Evolutionary conservation across 2,888 invertebrate species (phyloP), one percentile per base, ranked within the genome.

Genomic region (Seira ritae): DNA sequence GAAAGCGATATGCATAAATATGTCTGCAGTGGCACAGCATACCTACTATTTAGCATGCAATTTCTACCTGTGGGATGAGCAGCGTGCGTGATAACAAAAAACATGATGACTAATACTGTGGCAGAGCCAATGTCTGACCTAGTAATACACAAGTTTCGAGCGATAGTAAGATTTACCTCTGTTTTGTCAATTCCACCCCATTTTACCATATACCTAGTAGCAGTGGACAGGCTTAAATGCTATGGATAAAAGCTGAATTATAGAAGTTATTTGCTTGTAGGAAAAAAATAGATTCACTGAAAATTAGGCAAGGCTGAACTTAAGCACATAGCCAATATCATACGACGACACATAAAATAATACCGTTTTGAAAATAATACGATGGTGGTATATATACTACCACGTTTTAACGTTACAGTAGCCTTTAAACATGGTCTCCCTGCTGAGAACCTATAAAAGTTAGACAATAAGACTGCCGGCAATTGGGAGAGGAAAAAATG

Each of bases 51-150:
- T 31, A 8, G 31, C 31, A 8, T 31, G 31, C 55, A 12, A 17
- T 55, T 55, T 55, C 12, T 55, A 55, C 62, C 12, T 62, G 19
- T 62, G 62, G 22, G 62, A 62, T n/a, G 62, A 62, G 20, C 62
- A 20, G 8, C 8, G 62, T 62, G 62, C 62, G 62, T 62, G 62
- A 62, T 62, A 31, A 31, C 31, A 17, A 55, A 55, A 55, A 31
- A 31, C 2, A 31, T 55, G 55, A 55, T 55, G 55, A 55, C 55
- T 55, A 55, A 55, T 55, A 17, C 55, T n/a, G 31, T 31, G 31
- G 31, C 8, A 8, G 8, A 4, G 31, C 31, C 31, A 31, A 31
- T 31, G 31, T 31, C 8, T 55, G 62, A 62, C 19, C 62, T 62
- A 62, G 20, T 62, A 20, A 62, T 55, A 8, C 62, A 4, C 3